Evolutionary conservation across 2,113 vertebrate species (phyloP), one percentile per base, ranked within the genome.

Genomic region (Garra rufa): DNA sequence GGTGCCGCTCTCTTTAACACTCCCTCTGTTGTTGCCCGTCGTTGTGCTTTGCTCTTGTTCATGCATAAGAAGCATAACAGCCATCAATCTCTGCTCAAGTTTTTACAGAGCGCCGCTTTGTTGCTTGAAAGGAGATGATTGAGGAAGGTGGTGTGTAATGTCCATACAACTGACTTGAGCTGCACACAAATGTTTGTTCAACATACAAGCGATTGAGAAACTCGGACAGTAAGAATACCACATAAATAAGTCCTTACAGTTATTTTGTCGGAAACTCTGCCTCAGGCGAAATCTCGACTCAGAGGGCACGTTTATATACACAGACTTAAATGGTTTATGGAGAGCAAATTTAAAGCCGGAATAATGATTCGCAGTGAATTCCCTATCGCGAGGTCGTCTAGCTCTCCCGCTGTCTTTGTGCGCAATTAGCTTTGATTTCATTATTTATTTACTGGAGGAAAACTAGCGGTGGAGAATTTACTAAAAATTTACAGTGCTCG

Each of bases 401-500:
- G 28, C 48, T 65, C 57, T 44, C 30, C 38, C 17, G 14, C 59
- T 38, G n/a, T 46, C 50, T 73, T n/a, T 59, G 34, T 73, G 17
- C 41, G 2, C 59, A 30, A 44, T 91, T 91, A 89, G 89, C 86
- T 92, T 89, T 86, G 87, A 34, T 91, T 92, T 92, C 84, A 92
- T 93, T 93, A 92, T 94, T 93, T 93, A 92, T 93, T 90, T 91
- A 90, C 92, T 92, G 92, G 92, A 93, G 89, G 88, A 91, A 83
- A 90, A 91, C 87, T 90, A 91, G 91, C 90, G 87, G 83, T 86
- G 91, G 87, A 89, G 94, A 91, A 93, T 92, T 91, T 95, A 95
- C 95, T 95, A 95, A 95, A 77, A 96, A 96, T 95, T 92, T 94
- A 94, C 95, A 93, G 93, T 92, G 94, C 92, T 90, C 92, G 94